Evolutionary conservation across 1,140 invertebrate genomes (phyloP).

Genomic region (Tachypleus tridentatus): DNA sequence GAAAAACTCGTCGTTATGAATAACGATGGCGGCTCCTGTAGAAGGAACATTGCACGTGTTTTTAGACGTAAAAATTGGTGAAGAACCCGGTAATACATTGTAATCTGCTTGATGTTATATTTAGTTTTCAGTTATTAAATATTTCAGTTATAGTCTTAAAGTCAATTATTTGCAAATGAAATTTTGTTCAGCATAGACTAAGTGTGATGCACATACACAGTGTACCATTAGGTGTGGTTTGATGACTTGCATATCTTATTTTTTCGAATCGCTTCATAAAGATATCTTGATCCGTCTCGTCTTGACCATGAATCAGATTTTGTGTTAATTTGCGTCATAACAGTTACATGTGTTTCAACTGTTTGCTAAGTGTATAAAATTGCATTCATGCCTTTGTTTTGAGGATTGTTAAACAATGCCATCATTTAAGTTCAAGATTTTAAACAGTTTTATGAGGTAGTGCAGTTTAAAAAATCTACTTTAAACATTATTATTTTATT

Average conservation of each 20-base stretch:
- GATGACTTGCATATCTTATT: not conserved
- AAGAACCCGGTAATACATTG: conserved; percentile 25
- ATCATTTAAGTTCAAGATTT: too few species aligned
- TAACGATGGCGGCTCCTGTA: not conserved
- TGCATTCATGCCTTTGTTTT: too few species aligned
- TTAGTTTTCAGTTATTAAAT: too few species aligned
- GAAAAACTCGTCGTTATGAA: not conserved
- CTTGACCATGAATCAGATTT: too few species aligned
- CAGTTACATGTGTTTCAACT: too few species aligned
- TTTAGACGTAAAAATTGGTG: conserved; percentile 30
- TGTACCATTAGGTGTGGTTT: not conserved
- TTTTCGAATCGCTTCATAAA: not conserved
- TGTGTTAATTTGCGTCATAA: too few species aligned
- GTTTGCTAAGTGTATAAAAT: too few species aligned
- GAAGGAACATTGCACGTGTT: conserved; percentile 24
- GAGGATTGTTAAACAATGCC: too few species aligned
- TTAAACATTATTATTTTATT: too few species aligned
- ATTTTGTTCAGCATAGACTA: conserved; percentile 1
- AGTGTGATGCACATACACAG: not conserved
- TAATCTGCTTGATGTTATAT: not conserved
- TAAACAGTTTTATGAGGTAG: too few species aligned
- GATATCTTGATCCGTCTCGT: too few species aligned
- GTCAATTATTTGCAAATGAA: not conserved
- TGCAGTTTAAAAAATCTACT: too few species aligned
- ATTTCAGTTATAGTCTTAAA: not conserved